A percentile compares a stretch with the other conserved stretches of the same genome.
Conservation (phyloP, 23 tunicate species). For the Styela clava region DNA sequence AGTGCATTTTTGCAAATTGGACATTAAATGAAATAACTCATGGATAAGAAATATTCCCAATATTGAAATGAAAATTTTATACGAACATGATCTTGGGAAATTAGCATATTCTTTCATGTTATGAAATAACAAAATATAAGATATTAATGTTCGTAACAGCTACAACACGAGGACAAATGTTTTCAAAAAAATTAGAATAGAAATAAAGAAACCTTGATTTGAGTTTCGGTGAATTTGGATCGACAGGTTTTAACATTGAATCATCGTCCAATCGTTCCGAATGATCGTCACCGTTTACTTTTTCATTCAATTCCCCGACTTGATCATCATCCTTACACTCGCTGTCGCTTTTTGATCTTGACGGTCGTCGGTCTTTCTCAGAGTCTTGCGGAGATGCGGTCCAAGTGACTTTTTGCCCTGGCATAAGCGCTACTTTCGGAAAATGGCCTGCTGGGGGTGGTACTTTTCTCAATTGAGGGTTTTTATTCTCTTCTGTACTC, state of each 20-base stretch:
- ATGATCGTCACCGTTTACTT: background rate
- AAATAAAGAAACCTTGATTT: background rate
- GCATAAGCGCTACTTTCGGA: slow-evolving; percentile 31
- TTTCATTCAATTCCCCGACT: background rate
- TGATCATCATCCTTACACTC: slow-evolving; percentile 4
- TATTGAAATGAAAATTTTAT: too few relatives aligned
- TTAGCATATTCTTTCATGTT: too few relatives aligned
- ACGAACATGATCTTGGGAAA: too few relatives aligned
- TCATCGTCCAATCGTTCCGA: background rate
- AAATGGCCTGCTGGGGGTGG: slow-evolving; percentile 7
- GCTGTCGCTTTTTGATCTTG: slow-evolving; percentile 29
- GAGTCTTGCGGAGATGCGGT: background rate
- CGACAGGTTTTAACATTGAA: background rate
- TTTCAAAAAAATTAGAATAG: background rate
- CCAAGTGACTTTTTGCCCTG: background rate
- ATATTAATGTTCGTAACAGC: too few relatives aligned
- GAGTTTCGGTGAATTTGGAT: background rate
- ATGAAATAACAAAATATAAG: too few relatives aligned
- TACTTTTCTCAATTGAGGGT: background rate
- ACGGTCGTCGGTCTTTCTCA: background rate
- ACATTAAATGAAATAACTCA: too few relatives aligned
- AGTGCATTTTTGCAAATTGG: too few relatives aligned
- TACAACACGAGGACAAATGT: too few relatives aligned
- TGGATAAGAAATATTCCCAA: too few relatives aligned
- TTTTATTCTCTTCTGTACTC: background rate